Evolutionary conservation across 2,888 invertebrate genomes (phyloP), one percentile per base, ranked within the genome.

Genomic region (Octonoba sinensis): DNA sequence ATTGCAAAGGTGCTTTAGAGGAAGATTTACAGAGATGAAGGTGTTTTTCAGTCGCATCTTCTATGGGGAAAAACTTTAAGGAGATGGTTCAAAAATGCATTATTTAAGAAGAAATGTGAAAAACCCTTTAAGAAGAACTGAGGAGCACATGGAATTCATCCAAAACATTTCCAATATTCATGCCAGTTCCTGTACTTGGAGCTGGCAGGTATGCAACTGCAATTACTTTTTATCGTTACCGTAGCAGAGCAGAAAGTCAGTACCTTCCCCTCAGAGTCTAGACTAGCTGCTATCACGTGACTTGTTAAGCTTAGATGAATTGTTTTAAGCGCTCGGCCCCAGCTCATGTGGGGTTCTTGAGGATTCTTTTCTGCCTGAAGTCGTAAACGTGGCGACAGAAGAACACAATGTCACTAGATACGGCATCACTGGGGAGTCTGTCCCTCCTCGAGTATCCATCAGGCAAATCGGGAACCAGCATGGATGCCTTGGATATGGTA

Each of bases 311-410:
- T 57, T 6, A 57, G 47, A 56, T 49, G 51, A 54, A 46, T 20
- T 51, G 46, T 56, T 70, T 36, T 57, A 44, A n/a, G 62, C 47
- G 16, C 36, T 70, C 49, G 20, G 57, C 16, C 44, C 51, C 16
- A 18, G 15, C 64, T 82, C 66, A 82, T 36, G 83, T 56, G 18
- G 84, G 84, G 44, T 84, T 84, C 47, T 84, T 84, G n/a, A 84
- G 56, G 59, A 94, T 91, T 86, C 94, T 91, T 88, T 95, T 96
- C 87, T 95, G 94, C 86, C 96, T 92, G 90, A 96, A 96, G 90
- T 98, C 97, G 90, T 97, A 98, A 82, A 97, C 94, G 86, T 95
- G 93, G 64, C 96, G 93, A 89, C 97, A 97, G 91, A 96, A 95
- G 89, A 97, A 95, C 59, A 98, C 95, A 89, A 96, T 93, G 87